phyloP scores from a whole-genome alignment of 2,113 vertebrate species.

The Tinamus guttatus region DNA sequence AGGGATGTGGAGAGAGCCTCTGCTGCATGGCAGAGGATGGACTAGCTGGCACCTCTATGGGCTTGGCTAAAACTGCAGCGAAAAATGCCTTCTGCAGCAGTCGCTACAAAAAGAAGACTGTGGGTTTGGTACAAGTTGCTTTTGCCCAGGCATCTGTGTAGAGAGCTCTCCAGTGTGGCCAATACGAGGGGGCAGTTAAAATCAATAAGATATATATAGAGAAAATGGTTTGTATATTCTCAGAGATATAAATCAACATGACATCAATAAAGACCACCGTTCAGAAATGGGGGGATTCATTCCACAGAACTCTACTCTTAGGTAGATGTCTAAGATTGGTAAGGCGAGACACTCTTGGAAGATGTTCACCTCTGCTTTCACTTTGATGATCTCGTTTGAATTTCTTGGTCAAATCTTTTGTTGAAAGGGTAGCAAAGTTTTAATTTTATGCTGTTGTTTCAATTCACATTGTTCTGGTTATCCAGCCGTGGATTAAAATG shows the following conservation, averaged over 20 bases:
- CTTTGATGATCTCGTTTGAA: not conserved
- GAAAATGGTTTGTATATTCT: not conserved
- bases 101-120: not conserved
- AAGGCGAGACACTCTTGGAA: not conserved
- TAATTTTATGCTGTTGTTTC: not conserved
- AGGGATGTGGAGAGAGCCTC: not conserved
- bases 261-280: not conserved
- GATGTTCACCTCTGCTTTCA: not conserved
- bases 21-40: accelerated
- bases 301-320: accelerated
- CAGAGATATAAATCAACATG: accelerated
- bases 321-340: not conserved
- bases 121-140: accelerated
- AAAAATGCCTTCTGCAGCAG: not conserved
- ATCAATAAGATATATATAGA: too few species aligned
- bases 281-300: not conserved
- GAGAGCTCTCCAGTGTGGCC: accelerated
- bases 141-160: not conserved
- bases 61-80: not conserved
- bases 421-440: not conserved
- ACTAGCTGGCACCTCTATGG: not conserved
- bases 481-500: not conserved
- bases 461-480: not conserved
- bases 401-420: not conserved
- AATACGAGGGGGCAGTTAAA: not conserved